Base-by-base conservation (phyloP, 2,113 vertebrate genomes). In the Hylia prasina region DNA sequence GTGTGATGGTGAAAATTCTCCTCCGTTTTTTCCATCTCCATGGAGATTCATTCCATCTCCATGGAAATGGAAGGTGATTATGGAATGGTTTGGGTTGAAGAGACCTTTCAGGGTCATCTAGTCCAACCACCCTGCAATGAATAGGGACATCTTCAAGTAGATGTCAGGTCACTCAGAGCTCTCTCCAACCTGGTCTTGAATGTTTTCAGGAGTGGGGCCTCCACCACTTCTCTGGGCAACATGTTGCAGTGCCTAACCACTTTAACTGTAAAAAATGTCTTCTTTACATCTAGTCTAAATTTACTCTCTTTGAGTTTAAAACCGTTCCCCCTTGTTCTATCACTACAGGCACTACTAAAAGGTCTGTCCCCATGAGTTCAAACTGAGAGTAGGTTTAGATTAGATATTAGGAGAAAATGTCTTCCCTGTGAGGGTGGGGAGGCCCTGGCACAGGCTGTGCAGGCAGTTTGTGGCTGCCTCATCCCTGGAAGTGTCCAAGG, bases 181-280 rank as follows among this genome's bases (percentile, higher is more conserved):
- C 16, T 0, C 0, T 71, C 44, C 69, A 48, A 0, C 37, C 25
- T 64, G 44, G 7, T 42, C 39, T 48, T 19, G 19, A 40, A 54
- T 45, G 28, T 48, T 57, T 35, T 19, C 69, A 64, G 69, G 44
- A 50, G 24, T 57, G 35, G 30, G 13, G 40, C 65, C 47, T n/a
- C 48, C 35, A 48, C 35, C 13, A 30, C 40, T 25, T 56, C 75
- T 71, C 30, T 64, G 65, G 20, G 35, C 16, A 71, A 11, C n/a
- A 4, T 63, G 40, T 54, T 39, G 28, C 48, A 39, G 8, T 54
- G 75, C 65, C 56, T 63, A 28, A 40, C 30, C 57, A 56, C 48
- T 71, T 64, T 5, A 39, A 56, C 31, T 48, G 40, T 31, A 40
- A 63, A 31, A 79, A 25, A 54, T 24, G 16, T 47, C 28, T 61